Evolutionary conservation across 2,113 vertebrate genomes (phyloP).

Genomic region (Halichoeres trimaculatus): DNA sequence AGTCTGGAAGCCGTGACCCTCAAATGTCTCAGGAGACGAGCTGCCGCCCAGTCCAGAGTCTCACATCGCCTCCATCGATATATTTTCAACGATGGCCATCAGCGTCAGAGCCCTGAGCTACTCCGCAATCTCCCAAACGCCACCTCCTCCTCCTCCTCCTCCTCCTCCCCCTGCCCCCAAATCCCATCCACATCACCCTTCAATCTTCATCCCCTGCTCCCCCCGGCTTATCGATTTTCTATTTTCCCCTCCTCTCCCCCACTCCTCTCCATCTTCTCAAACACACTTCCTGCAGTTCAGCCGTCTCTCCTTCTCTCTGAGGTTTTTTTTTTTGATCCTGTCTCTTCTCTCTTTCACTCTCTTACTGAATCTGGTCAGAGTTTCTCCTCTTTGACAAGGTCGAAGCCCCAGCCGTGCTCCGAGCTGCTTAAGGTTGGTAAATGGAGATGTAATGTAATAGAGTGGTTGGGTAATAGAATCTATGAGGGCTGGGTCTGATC

Average conservation of each 20-base stretch:
- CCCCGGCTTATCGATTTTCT: constrained; percentile 79
- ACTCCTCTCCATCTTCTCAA: constrained; percentile 64
- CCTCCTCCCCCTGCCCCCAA: constrained; percentile 38
- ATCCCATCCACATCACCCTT: constrained; percentile 73
- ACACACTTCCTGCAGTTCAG: constrained; percentile 47
- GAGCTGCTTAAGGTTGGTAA: constrained; percentile 81
- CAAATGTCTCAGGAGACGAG: constrained; percentile 41
- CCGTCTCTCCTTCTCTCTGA: constrained; percentile 28
- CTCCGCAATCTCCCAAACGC: constrained; percentile 58
- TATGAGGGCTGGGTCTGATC: constrained; percentile 79
- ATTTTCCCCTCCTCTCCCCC: constrained; percentile 67
- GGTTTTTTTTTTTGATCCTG: constrained; percentile 29
- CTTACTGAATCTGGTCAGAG: constrained; percentile 63
- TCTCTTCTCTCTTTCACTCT: constrained; percentile 20
- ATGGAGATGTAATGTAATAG: constrained; percentile 85
- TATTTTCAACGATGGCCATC: constrained; percentile 53
- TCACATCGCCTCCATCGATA: constrained; percentile 50
- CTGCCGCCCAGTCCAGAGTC: constrained; percentile 13
- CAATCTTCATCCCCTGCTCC: constrained; percentile 78
- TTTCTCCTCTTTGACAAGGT: constrained; percentile 83
- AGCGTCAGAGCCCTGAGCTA: constrained; percentile 48
- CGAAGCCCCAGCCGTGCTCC: constrained; percentile 66
- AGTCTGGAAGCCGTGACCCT: constrained; percentile 24
- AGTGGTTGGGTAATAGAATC: constrained; percentile 82
- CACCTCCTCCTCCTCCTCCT: constrained; percentile 46